phyloP scores from a whole-genome alignment of 2,888 invertebrate species.

The Horisme vitalbata region DNA sequence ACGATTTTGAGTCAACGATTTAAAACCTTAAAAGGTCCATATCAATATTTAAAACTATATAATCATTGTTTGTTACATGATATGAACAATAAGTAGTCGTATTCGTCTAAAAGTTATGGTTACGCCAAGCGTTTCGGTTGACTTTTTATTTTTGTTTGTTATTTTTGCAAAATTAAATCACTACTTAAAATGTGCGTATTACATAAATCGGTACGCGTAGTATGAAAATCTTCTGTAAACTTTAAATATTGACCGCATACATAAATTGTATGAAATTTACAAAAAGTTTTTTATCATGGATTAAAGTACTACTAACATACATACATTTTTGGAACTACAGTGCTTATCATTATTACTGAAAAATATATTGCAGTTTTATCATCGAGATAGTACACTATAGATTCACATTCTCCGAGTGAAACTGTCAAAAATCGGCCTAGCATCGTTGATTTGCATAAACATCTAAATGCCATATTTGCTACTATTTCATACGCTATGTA shows the following conservation, averaged over 20 bases:
- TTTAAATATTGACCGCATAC: neutral
- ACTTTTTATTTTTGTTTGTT: conserved; percentile 22
- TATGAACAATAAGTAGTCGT: conserved; percentile 81
- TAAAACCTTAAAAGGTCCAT: conserved; percentile 80
- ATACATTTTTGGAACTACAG: no score
- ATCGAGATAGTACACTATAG: no score
- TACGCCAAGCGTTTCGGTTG: conserved; percentile 73
- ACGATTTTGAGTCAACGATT: conserved; percentile 68
- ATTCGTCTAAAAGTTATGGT: conserved; percentile 50
- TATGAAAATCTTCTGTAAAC: conserved; percentile 7
- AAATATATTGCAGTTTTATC: no score
- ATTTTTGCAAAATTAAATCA: conserved; percentile 10
- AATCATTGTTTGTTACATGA: conserved; percentile 74
- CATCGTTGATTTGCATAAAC: no score
- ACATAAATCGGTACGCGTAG: conserved; percentile 5
- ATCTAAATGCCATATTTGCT: no score
- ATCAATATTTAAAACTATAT: conserved; percentile 81
- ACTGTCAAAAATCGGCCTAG: no score
- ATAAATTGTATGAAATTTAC: neutral
- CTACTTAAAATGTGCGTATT: conserved; percentile 14
- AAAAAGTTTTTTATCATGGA: no score
- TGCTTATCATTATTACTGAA: no score
- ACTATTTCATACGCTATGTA: no score
- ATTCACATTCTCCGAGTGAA: no score
- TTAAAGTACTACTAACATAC: no score